Evolutionary conservation across 2,797 vertebrate genomes (phyloP), one percentile per base, ranked within the genome.

Genomic region (Siniperca obscura): DNA sequence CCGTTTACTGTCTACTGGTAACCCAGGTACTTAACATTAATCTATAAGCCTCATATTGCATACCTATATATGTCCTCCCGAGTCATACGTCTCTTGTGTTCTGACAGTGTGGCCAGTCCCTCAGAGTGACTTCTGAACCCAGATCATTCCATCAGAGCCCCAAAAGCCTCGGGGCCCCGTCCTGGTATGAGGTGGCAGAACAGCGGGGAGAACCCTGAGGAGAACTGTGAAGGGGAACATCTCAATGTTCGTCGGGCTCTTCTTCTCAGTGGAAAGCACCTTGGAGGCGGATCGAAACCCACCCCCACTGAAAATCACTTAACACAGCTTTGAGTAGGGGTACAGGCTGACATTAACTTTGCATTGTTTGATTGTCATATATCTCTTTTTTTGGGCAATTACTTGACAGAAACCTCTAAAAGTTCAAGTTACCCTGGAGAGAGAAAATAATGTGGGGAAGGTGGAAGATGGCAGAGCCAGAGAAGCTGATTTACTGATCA

Each of bases 41-140:
- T 85, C 59, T 75, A 69, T 65, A 74, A 52, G 74, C 25, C 66
- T 81, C 8, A 68, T 21, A 25, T 66, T 62, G 48, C 73, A 12
- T 80, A 85, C 80, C 66, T 75, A 44, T 82, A 69, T 53, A 55
- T 1, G 44, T 86, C 72, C 53, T 88, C 87, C 70, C 53, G 53
- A 91, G 80, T 92, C 91, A 91, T 87, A 81, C 2, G 10, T 81
- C 86, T 85, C 86, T 91, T 27, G 74, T 89, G 91, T 89, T 92
- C 86, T 92, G 93, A 93, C 90, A 61, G 78, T 85, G 74, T 85
- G 91, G 92, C 90, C 77, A 76, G 91, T 93, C 93, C 92, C 91
- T 90, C 85, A 61, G 40, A 82, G 75, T 87, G 85, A 91, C 90
- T 86, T 91, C 85, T 89, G 80, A 91, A 90, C 91, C 87, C 86